phyloP scores from a whole-genome alignment of 2,797 vertebrate species.

The Pachyuromys duprasi region DNA sequence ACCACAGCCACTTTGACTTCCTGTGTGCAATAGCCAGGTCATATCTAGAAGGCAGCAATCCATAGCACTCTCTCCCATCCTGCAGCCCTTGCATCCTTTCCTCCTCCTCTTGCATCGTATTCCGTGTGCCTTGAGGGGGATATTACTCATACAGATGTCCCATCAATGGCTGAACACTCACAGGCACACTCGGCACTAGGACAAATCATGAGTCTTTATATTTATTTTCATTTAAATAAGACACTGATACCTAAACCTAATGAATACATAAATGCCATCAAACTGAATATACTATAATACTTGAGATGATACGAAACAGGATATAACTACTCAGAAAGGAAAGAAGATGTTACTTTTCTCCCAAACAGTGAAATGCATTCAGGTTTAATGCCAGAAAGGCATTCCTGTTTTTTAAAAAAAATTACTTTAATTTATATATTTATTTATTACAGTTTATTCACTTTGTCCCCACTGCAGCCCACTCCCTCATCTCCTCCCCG shows the following conservation, averaged over 20 bases:
- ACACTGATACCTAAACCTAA: neutral
- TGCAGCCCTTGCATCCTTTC: too few relatives aligned
- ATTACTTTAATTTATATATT: too few relatives aligned
- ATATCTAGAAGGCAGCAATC: neutral
- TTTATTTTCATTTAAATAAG: neutral
- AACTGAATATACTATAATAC: neutral
- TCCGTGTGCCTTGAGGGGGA: neutral
- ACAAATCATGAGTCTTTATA: neutral
- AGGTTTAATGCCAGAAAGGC: neutral
- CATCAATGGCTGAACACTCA: neutral
- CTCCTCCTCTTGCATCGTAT: neutral
- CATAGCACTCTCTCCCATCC: neutral
- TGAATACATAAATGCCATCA: neutral
- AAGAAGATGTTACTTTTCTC: neutral
- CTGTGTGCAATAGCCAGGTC: neutral
- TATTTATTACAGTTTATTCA: too few relatives aligned
- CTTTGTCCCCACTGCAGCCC: too few relatives aligned
- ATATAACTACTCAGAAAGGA: neutral
- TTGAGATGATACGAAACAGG: neutral
- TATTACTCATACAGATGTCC: too few relatives aligned
- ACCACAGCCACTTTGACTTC: neutral
- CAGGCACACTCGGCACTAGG: neutral
- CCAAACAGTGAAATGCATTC: neutral
- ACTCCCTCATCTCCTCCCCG: too few relatives aligned
- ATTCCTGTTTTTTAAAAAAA: neutral